phyloP scores from a whole-genome alignment of 2,797 vertebrate genomes.

The Parotocinclus haroldoi region DNA sequence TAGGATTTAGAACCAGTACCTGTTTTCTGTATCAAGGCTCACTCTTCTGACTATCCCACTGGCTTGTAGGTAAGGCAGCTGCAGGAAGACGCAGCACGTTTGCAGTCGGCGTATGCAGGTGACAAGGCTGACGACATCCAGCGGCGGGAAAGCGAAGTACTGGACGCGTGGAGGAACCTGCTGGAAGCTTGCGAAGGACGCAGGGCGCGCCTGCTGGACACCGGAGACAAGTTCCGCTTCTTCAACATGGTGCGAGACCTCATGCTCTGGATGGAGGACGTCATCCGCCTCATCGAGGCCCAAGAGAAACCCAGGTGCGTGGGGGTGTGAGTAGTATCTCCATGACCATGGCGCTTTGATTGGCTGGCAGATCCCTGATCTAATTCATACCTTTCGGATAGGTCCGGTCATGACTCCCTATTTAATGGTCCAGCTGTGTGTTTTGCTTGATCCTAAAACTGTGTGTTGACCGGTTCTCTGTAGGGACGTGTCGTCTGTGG shows the following conservation, averaged over 20 bases:
- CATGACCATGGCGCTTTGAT: too few relatives aligned
- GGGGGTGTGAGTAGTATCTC: neutral
- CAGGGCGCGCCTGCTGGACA: slow-evolving; percentile 79
- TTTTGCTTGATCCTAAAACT: neutral
- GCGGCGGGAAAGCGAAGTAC: slow-evolving; percentile 90
- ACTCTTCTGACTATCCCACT: neutral
- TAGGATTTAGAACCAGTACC: neutral
- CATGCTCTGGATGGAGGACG: slow-evolving; percentile 97
- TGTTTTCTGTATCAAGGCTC: neutral
- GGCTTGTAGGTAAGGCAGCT: slow-evolving; percentile 83
- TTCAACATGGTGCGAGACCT: slow-evolving; percentile 95
- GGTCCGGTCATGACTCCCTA: too few relatives aligned
- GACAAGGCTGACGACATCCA: slow-evolving; percentile 97
- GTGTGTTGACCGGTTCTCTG: neutral
- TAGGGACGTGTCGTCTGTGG: slow-evolving; percentile 93
- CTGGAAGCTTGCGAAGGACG: slow-evolving; percentile 90
- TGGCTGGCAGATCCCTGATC: too few relatives aligned
- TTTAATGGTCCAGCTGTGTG: too few relatives aligned
- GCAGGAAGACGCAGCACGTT: slow-evolving; percentile 89
- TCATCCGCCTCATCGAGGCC: slow-evolving; percentile 92
- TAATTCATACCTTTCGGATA: too few relatives aligned
- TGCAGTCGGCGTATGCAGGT: slow-evolving; percentile 91
- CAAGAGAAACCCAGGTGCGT: slow-evolving; percentile 92
- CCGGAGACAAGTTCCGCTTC: slow-evolving; percentile 92
- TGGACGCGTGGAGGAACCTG: slow-evolving; percentile 92